Conservation (phyloP, 2,888 invertebrate genomes). For the Conomelus anceps region DNA sequence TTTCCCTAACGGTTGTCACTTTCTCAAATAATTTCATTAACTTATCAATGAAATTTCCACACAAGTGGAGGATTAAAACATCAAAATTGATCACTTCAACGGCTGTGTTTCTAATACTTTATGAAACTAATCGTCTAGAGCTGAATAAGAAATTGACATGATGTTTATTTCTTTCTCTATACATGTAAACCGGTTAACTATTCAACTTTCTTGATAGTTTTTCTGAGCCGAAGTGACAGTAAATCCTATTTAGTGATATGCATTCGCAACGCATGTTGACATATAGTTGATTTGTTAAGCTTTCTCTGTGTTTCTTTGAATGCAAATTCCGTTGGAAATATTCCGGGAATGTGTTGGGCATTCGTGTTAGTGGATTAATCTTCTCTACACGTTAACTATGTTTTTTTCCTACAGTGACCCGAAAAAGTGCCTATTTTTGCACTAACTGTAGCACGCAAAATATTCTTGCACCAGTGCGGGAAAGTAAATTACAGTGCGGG, state of each 20-base stretch:
- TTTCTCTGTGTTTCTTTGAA: neutral
- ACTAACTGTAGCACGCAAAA: too few relatives aligned
- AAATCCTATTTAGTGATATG: neutral
- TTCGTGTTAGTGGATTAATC: neutral
- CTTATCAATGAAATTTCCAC: neutral
- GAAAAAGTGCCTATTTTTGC: too few relatives aligned
- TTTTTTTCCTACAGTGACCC: neutral
- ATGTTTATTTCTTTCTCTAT: neutral
- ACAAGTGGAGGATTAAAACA: neutral
- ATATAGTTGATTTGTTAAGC: neutral
- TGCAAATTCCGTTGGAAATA: neutral
- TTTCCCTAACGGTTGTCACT: neutral
- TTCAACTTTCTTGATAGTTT: neutral
- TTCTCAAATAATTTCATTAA: neutral
- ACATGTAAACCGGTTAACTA: neutral
- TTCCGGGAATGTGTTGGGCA: neutral
- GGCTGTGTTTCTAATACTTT: neutral
- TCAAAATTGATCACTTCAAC: neutral
- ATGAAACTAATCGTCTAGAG: neutral
- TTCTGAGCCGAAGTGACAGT: neutral
- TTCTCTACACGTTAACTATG: neutral
- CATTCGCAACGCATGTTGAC: neutral
- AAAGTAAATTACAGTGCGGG: too few relatives aligned
- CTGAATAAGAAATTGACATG: neutral
- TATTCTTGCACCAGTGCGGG: too few relatives aligned